These are phyloP conservation scores for Marmota flaviventris DNA, from an alignment of 2,113 vertebrate species.

Conservation along the genomic window DNA sequence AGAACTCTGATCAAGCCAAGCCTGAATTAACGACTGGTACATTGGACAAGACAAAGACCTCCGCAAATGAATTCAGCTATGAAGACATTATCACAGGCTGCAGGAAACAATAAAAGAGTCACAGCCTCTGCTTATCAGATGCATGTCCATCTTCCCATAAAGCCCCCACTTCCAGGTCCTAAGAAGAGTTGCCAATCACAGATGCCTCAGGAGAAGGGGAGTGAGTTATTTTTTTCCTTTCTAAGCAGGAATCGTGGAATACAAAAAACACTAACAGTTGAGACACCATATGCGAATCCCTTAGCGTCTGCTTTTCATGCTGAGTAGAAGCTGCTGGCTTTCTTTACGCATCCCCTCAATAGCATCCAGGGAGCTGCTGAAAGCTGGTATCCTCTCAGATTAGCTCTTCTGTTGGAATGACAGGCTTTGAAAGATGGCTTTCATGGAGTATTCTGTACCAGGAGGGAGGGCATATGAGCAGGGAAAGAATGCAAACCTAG, in stretches of 20 bases:
- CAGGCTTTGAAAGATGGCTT: neutral
- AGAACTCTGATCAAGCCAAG: neutral
- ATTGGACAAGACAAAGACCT: neutral
- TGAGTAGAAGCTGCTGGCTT: conserved; percentile 23
- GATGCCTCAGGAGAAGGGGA: neutral
- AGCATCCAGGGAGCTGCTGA: neutral
- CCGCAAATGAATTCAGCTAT: neutral
- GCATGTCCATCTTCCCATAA: neutral
- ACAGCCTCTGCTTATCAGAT: neutral
- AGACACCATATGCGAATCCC: conserved; percentile 33
- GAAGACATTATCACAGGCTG: neutral
- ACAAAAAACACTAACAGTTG: conserved; percentile 41
- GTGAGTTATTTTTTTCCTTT: neutral
- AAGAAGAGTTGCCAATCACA: conserved; percentile 2
- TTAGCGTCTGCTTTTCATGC: neutral
- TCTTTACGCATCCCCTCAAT: neutral
- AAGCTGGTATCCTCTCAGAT: neutral
- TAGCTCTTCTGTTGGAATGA: neutral
- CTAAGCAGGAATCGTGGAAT: neutral
- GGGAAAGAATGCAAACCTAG: neutral
- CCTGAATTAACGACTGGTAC: neutral
- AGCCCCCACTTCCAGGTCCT: neutral
- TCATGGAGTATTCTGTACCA: neutral
- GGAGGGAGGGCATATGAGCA: neutral
- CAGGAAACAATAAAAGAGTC: neutral